phyloP scores from a whole-genome alignment of 1,140 invertebrate genomes.

The Zaprionus ghesquierei region DNA sequence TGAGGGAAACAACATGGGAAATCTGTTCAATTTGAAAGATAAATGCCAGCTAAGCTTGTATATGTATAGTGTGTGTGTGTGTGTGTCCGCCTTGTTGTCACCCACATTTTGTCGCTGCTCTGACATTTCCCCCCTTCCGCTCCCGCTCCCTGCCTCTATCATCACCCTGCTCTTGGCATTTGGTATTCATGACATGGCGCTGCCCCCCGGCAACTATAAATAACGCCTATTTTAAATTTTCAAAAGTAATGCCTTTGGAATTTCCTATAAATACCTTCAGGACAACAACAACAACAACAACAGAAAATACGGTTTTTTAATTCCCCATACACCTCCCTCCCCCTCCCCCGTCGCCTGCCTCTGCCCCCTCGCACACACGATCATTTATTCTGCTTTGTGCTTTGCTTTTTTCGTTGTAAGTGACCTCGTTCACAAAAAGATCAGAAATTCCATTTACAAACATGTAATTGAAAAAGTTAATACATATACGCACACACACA shows the following conservation, averaged over 20 bases:
- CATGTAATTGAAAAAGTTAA: constrained; percentile 77
- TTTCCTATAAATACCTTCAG: constrained; percentile 77
- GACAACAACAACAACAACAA: constrained; percentile 62
- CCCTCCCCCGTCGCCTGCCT: background rate
- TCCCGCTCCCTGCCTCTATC: background rate
- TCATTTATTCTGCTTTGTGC: constrained; percentile 3
- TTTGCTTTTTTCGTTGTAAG: constrained; percentile 63
- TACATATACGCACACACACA: constrained; percentile 22
- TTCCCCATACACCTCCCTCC: constrained; percentile 14
- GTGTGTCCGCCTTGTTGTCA: constrained; percentile 10
- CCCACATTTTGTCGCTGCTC: constrained; percentile 25
- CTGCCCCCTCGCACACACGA: background rate
- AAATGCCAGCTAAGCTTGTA: background rate
- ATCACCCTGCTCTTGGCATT: constrained; percentile 20
- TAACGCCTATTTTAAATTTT: constrained; percentile 62
- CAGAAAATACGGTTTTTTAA: constrained; percentile 40
- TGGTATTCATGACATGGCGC: constrained; percentile 55
- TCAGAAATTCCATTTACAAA: constrained; percentile 79
- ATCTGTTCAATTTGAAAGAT: background rate
- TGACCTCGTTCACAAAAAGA: constrained; percentile 79
- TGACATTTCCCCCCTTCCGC: constrained; percentile 2
- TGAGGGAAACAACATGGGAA: background rate
- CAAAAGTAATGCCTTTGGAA: constrained; percentile 71
- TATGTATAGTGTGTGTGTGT: background rate
- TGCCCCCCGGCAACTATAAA: constrained; percentile 41